These are phyloP conservation scores for Tridacna crocea DNA, from an alignment of 2,888 invertebrate species.

Conservation along the genomic window DNA sequence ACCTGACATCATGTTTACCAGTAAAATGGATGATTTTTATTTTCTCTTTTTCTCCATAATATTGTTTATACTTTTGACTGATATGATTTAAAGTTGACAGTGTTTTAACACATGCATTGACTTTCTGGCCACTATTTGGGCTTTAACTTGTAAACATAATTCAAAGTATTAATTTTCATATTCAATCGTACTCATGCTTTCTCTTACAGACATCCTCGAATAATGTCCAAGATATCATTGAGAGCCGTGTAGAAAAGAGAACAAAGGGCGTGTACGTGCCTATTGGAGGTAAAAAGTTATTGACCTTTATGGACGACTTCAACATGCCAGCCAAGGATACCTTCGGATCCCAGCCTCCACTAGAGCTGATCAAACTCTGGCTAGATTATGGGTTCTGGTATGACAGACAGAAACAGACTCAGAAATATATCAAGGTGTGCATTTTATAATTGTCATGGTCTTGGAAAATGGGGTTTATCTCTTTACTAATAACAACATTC, in stretches of 20 bases:
- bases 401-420: conserved; percentile 91
- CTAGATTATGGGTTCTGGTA: conserved; percentile 94
- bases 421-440: conserved; percentile 89
- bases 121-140: too few species aligned
- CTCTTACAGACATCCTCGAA: conserved; percentile 89
- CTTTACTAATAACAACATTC: too few species aligned
- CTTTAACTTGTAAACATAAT: too few species aligned
- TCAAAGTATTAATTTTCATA: too few species aligned
- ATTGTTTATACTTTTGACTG: too few species aligned
- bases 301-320: conserved; percentile 95
- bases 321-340: conserved; percentile 96
- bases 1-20: too few species aligned
- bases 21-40: too few species aligned
- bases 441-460: not conserved
- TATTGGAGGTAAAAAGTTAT: conserved; percentile 91
- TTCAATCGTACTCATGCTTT: too few species aligned
- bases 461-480: too few species aligned
- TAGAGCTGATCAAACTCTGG: conserved; percentile 94
- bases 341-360: conserved; percentile 94
- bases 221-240: conserved; percentile 93
- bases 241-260: conserved; percentile 93
- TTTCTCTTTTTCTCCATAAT: too few species aligned
- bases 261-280: conserved; percentile 94
- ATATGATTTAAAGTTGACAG: not conserved
- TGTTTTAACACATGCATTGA: too few species aligned